These are phyloP conservation scores for Pelochelys cantorii DNA, from an alignment of 2,797 vertebrate species.

Conservation along the genomic window DNA sequence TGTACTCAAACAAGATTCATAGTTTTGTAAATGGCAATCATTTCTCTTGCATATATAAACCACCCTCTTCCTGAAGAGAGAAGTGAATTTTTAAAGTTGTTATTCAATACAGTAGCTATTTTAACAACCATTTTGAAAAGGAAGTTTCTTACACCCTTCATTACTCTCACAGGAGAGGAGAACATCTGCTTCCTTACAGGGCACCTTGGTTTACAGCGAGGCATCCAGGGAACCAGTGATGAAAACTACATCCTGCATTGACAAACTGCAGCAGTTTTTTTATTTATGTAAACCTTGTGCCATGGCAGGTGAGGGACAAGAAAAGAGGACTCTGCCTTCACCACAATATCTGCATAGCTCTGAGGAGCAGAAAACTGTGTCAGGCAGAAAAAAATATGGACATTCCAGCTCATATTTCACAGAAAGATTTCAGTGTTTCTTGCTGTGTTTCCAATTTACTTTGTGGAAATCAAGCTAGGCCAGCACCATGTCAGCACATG, in stretches of 20 bases:
- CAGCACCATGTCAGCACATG: background rate
- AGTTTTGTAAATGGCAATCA: background rate
- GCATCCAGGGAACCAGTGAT: background rate
- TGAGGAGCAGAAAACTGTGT: background rate
- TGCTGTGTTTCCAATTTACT: background rate
- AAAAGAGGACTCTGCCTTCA: background rate
- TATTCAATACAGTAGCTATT: conserved; percentile 24
- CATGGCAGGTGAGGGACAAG: background rate
- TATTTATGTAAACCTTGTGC: background rate
- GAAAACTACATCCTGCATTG: background rate
- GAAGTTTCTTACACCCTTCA: conserved; percentile 1
- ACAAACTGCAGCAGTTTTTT: background rate
- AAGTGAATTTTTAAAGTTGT: background rate
- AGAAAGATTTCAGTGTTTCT: background rate
- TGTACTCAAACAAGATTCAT: background rate
- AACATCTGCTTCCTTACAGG: background rate
- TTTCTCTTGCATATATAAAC: background rate
- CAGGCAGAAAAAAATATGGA: background rate
- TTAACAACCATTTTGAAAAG: conserved; percentile 24
- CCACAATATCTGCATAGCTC: background rate
- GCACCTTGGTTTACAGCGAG: conserved; percentile 2
- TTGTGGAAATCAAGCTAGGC: background rate
- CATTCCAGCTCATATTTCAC: background rate
- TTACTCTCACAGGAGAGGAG: background rate
- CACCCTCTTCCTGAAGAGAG: background rate